Base-by-base conservation (phyloP, 2,113 vertebrate genomes). In the Grammomys dolichurus region DNA sequence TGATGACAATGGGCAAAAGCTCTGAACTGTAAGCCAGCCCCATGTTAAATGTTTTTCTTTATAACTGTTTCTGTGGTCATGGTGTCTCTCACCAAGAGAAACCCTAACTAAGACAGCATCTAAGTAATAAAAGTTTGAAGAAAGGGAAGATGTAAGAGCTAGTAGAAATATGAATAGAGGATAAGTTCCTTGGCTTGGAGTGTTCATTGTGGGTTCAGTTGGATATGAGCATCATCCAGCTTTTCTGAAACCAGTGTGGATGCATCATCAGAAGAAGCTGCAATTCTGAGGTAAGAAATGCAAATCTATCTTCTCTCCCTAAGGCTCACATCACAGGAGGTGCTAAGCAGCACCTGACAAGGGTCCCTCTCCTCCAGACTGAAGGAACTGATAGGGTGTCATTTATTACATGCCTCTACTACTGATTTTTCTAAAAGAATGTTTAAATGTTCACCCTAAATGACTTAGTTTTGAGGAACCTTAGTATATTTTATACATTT, bases 361-460 rank as follows among this genome's bases (percentile, higher is more conserved):
- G 70, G 36, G 75, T 46, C 43, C 46, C 22, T 48, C 48, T 77
- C n/a, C 26, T 77, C 24, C 43, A 28, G 40, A 26, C 43, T 77
- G 46, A 48, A 16, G 43, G 46, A 81, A 31, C 7, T 80, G 5
- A 78, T 11, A 90, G 11, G 54, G 6, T 87, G 43, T 63, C 40
- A 67, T 84, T 63, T 28, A 65, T 28, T 17, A 75, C 8, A 48
- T 48, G 24, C 13, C 6, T 78, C 26, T 51, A 33, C 28, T 78
- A 9, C 28, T 51, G 28, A 72, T 72, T 80, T 56, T 58, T 81
- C 31, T 56, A n/a, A 81, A 36, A 58, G 20, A 72, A 89, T 72
- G 11, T 70, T 93, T 70, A 93, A 75, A 65, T 94, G 19, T 24
- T 51, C 7, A 84, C 94, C 26, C 69, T 22, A 87, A 73, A 93